phyloP scores from a whole-genome alignment of 2,888 invertebrate genomes.

The Chrysolina oricalcia region DNA sequence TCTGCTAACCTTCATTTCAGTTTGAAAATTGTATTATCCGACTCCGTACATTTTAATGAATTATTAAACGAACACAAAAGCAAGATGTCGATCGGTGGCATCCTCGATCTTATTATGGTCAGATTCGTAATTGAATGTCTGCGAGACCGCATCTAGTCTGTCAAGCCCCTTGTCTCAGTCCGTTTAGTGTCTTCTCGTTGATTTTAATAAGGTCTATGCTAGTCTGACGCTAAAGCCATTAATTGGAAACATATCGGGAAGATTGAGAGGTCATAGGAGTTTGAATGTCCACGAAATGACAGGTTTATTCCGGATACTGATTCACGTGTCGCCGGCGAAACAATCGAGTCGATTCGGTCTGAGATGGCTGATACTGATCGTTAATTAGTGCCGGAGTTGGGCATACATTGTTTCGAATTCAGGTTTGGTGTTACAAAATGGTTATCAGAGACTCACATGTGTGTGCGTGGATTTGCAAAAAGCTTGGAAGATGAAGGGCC shows the following conservation, averaged over 20 bases:
- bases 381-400: not conserved
- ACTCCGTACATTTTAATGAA: slow-evolving; percentile 17
- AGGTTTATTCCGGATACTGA: slow-evolving; percentile 32
- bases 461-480: no score
- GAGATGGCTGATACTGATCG: slow-evolving; percentile 10
- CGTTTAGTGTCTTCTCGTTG: slow-evolving; percentile 61
- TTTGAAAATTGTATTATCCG: not conserved
- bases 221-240: slow-evolving; percentile 51
- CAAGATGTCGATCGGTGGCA: slow-evolving; percentile 30
- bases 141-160: slow-evolving; percentile 60
- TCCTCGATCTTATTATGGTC: slow-evolving; percentile 58
- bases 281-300: slow-evolving; percentile 43
- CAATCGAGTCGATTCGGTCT: not conserved
- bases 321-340: not conserved
- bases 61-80: slow-evolving; percentile 25
- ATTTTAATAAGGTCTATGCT: slow-evolving; percentile 61
- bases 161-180: slow-evolving; percentile 58
- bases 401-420: not conserved
- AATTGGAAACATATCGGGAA: slow-evolving; percentile 52
- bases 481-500: no score
- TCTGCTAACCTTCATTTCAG: not conserved
- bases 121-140: slow-evolving; percentile 64
- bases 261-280: slow-evolving; percentile 53
- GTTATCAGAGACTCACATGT: no score
- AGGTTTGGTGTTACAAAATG: no score